Evolutionary conservation across 2,888 invertebrate species (phyloP).

Genomic region (Molorchus minor): DNA sequence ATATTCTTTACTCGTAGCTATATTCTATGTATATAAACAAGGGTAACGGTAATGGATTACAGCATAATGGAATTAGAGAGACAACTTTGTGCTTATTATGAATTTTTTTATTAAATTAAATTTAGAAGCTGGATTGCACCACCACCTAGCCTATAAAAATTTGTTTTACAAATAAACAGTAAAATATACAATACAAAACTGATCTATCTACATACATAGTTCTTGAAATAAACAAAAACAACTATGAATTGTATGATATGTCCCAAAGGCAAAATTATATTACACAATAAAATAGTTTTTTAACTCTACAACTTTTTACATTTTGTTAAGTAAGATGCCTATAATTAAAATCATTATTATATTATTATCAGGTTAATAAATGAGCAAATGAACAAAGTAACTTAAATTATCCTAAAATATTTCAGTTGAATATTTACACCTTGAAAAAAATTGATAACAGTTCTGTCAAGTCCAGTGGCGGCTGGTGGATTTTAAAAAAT

Average conservation of each 20-base stretch:
- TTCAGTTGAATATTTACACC: not conserved
- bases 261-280: constrained; percentile 38
- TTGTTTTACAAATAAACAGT: constrained; percentile 45
- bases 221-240: constrained; percentile 30
- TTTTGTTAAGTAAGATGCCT: constrained; percentile 13
- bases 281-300: constrained; percentile 24
- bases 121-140: constrained; percentile 61
- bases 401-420: constrained; percentile 3
- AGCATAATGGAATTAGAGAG: too few relatives aligned
- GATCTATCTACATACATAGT: constrained; percentile 29
- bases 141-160: constrained; percentile 60
- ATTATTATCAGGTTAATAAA: constrained; percentile 88
- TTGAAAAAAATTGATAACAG: too few relatives aligned
- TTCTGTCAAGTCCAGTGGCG: too few relatives aligned
- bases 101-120: constrained; percentile 46
- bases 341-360: constrained; percentile 70
- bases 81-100: too few relatives aligned
- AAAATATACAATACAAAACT: constrained; percentile 41
- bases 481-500: too few relatives aligned
- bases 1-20: too few relatives aligned
- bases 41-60: too few relatives aligned
- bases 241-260: constrained; percentile 46
- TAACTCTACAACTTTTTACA: constrained; percentile 20
- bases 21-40: too few relatives aligned
- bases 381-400: constrained; percentile 86